Conservation (phyloP, 2,888 invertebrate genomes). For the Drosophila anomalipes region DNA sequence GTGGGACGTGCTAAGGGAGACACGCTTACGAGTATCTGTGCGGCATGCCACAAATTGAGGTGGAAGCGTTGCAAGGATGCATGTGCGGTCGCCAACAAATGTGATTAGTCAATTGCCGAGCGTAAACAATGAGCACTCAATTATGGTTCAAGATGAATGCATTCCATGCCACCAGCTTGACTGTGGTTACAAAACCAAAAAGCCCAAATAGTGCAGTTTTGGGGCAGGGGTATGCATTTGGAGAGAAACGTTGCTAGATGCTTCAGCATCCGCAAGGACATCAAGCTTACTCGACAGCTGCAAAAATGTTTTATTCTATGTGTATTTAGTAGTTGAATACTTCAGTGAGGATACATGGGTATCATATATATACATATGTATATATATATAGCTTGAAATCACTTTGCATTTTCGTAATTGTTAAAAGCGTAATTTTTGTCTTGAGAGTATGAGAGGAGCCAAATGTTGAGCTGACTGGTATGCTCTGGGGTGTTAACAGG, state of each 20-base stretch:
- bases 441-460: constrained; percentile 13
- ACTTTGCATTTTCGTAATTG: constrained; percentile 60
- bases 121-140: constrained; percentile 43
- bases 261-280: background rate
- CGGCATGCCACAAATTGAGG: constrained; percentile 38
- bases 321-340: constrained; percentile 8
- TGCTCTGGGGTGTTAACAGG: constrained; percentile 16
- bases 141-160: constrained; percentile 41
- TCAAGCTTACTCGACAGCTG: background rate
- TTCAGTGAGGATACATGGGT: background rate
- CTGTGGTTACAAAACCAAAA: background rate
- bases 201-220: background rate
- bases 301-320: constrained; percentile 3
- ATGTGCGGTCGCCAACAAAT: constrained; percentile 12
- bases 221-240: background rate
- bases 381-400: background rate
- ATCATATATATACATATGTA: background rate
- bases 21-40: constrained; percentile 2
- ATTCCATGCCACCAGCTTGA: background rate
- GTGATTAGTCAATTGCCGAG: constrained; percentile 39
- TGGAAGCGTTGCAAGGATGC: constrained; percentile 6
- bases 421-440: constrained; percentile 40
- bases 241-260: background rate
- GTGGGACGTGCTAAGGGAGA: background rate
- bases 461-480: constrained; percentile 3